These are phyloP conservation scores for Thysanoteuthis rhombus DNA, from an alignment of 2,888 invertebrate species.

Conservation along the genomic window DNA sequence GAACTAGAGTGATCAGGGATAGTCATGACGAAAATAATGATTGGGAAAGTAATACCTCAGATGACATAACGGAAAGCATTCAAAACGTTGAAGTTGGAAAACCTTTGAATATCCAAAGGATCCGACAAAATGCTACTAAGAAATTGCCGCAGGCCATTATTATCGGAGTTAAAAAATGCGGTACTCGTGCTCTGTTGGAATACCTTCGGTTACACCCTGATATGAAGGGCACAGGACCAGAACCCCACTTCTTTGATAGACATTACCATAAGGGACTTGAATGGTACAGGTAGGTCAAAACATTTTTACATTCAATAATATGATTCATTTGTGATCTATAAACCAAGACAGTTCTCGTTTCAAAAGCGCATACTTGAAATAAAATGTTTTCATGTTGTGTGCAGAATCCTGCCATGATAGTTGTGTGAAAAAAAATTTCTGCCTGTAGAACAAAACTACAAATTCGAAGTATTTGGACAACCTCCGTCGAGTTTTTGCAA, in stretches of 20 bases:
- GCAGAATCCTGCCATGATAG: too few species aligned
- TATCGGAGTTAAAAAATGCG: conserved; percentile 94
- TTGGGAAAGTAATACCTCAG: background rate
- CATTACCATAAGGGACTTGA: conserved; percentile 80
- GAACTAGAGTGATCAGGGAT: background rate
- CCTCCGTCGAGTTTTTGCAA: too few species aligned
- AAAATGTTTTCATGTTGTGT: too few species aligned
- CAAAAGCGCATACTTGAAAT: too few species aligned
- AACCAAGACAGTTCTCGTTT: too few species aligned
- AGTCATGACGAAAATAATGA: background rate
- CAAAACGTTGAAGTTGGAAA: background rate
- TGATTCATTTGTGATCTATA: background rate
- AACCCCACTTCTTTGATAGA: conserved; percentile 88
- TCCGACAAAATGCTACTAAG: conserved; percentile 36
- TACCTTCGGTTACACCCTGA: conserved; percentile 90
- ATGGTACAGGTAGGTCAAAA: conserved; percentile 74
- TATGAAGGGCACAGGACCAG: conserved; percentile 87
- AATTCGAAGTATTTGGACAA: too few species aligned
- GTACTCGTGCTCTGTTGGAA: conserved; percentile 90
- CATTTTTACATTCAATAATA: background rate
- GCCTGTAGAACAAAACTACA: too few species aligned
- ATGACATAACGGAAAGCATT: background rate
- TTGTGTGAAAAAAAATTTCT: too few species aligned
- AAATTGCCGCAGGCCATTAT: conserved; percentile 86
- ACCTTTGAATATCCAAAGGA: conserved; percentile 23